Base-by-base conservation (phyloP, 1,140 invertebrate species). In the Drosophila albomicans region DNA sequence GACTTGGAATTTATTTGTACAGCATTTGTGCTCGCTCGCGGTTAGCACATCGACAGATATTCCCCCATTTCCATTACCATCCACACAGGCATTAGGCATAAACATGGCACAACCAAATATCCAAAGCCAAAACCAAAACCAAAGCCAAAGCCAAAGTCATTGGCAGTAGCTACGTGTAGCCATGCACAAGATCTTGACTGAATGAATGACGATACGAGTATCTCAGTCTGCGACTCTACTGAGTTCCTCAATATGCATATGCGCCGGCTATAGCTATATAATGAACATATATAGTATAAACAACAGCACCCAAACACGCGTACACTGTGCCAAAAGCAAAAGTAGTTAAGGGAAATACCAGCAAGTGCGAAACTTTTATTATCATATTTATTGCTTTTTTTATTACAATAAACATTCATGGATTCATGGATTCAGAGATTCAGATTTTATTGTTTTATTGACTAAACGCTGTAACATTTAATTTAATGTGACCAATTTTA, bases 151-250 rank as follows among this genome's bases (percentile, higher is more conserved):
- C 11, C 38, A 20, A 8, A 30, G 15, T 30, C 45, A 41, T 25
- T 28, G 20, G 32, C 51, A 46, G 43, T 49, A 62, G 78, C 71
- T 86, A 86, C 82, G 82, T 86, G 82, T 56, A 82, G 79, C 72
- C 82, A 87, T 82, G 82, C 71, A 70, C 64, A 82, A 54, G 82
- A 82, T 87, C 59, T 86, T 48, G 71, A 51, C 67, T 66, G 70
- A 64, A 69, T 79, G 79, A 86, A 62, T 75, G 82, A 72, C 81
- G 75, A 86, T 56, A 62, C 35, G 66, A 66, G 61, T 52, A 41
- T 30, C 20, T 25, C 30, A 28, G 28, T 30, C n/a, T 52, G 16
- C 5, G 25, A 35, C 28, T 56, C 52, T 25, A 25, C 4, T 38
- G 48, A 30, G 35, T 32, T 49, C 61, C 52, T 41, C 30, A n/a